Evolutionary conservation across 1,140 invertebrate genomes (phyloP).

Genomic region (Calycopis cecrops): DNA sequence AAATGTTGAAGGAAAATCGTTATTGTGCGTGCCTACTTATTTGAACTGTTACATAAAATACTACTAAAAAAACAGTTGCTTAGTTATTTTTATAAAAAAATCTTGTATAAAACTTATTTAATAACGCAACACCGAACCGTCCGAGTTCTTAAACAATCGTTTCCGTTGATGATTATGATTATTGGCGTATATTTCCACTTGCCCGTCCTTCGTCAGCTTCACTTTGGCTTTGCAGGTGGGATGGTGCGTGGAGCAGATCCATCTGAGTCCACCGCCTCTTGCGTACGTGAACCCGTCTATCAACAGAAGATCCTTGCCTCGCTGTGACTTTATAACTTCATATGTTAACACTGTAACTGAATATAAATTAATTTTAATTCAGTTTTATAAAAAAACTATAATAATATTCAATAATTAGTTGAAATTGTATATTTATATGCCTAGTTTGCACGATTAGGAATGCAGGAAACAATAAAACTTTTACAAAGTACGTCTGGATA

Average conservation of each 20-base stretch:
- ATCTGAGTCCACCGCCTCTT: constrained; percentile 5
- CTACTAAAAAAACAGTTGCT: background rate
- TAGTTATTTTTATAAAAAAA: too few relatives aligned
- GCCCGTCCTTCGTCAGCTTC: constrained; percentile 22
- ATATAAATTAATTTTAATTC: too few relatives aligned
- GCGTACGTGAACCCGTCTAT: constrained; percentile 30
- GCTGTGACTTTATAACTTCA: constrained; percentile 25
- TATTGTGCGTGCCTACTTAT: too few relatives aligned
- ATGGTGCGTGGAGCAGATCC: constrained; percentile 26
- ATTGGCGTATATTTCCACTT: constrained; percentile 24
- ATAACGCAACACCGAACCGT: constrained; percentile 17
- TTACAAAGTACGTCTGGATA: too few relatives aligned
- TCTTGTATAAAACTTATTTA: too few relatives aligned
- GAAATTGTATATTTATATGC: too few relatives aligned
- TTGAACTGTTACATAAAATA: too few relatives aligned
- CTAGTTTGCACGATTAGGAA: too few relatives aligned
- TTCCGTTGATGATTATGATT: constrained; percentile 37
- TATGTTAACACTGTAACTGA: constrained; percentile 24
- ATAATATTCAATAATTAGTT: too few relatives aligned
- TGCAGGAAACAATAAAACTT: too few relatives aligned
- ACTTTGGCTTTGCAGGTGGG: constrained; percentile 25
- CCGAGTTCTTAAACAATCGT: constrained; percentile 24
- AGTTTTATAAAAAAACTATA: too few relatives aligned
- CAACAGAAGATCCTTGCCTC: constrained; percentile 28
- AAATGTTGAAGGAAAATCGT: background rate